Conservation (phyloP, 92 coral and sea anemone genomes). For the Parazoanthus swiftii region DNA sequence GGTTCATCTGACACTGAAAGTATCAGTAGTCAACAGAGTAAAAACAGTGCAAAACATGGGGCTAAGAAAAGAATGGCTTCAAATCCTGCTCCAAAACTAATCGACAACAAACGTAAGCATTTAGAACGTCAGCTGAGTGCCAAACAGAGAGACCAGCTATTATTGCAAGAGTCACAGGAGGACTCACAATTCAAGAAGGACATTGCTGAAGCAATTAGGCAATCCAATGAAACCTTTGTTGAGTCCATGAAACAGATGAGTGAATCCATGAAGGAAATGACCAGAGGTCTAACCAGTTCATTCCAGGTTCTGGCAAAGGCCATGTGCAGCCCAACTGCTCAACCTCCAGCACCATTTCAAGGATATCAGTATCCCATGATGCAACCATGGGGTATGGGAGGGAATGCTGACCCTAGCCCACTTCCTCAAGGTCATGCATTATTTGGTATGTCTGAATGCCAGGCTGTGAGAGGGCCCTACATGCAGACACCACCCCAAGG, state of each 20-base stretch:
- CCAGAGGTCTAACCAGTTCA: conserved; percentile 2
- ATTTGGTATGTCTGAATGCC: background rate
- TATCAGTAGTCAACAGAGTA: background rate
- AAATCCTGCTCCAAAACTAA: conserved; percentile 28
- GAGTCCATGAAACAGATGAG: conserved; percentile 21
- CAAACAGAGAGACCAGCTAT: conserved; percentile 15
- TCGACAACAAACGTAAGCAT: conserved; percentile 23
- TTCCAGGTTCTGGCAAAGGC: background rate
- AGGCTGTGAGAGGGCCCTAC: background rate
- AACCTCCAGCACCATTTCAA: background rate
- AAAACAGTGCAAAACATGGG: background rate
- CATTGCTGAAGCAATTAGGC: conserved; percentile 39
- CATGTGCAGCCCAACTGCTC: background rate
- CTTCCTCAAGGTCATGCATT: background rate
- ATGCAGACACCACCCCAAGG: conserved; percentile 28
- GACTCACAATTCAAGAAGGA: conserved; percentile 28
- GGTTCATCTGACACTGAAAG: conserved; percentile 5
- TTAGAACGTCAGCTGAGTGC: conserved; percentile 40
- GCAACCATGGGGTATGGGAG: too few species aligned
- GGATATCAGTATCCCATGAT: too few species aligned
- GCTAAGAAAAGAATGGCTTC: background rate
- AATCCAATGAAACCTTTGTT: conserved; percentile 26
- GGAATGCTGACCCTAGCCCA: background rate
- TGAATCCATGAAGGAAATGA: conserved; percentile 20
- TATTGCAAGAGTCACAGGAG: conserved; percentile 18